phyloP scores from a whole-genome alignment of 2,888 invertebrate species.

The Drosophila kambysellisi region DNA sequence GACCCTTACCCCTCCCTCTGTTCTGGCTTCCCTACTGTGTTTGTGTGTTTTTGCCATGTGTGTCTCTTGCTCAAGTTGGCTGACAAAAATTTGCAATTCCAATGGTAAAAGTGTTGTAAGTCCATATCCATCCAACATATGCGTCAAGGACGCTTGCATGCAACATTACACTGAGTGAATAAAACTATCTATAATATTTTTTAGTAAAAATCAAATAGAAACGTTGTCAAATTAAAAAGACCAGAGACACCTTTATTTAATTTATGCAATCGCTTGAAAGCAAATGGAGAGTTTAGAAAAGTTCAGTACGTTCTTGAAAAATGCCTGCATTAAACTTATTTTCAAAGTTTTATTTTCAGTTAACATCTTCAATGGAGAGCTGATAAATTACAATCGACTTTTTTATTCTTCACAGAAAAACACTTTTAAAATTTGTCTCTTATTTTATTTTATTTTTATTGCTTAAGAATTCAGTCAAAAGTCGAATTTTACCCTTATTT shows the following conservation, averaged over 20 bases:
- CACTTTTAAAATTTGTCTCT: not conserved
- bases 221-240: not conserved
- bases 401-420: not conserved
- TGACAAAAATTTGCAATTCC: slow-evolving; percentile 67
- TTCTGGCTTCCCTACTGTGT: slow-evolving; percentile 6
- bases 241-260: not conserved
- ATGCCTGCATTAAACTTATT: not conserved
- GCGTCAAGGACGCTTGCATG: slow-evolving; percentile 20
- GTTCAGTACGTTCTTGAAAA: not conserved
- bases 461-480: too few relatives aligned
- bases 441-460: too few relatives aligned
- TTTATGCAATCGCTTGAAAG: not conserved
- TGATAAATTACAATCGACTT: not conserved
- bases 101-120: slow-evolving; percentile 72
- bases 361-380: not conserved
- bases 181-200: not conserved
- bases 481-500: too few relatives aligned
- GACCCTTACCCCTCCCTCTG: not conserved
- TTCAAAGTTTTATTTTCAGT: not conserved
- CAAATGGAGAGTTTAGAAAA: not conserved
- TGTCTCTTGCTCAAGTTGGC: slow-evolving; percentile 45
- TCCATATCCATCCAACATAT: slow-evolving; percentile 37
- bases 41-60: slow-evolving; percentile 38
- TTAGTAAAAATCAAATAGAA: not conserved
- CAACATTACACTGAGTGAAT: slow-evolving; percentile 17